These are phyloP conservation scores for Villa cingulata DNA, from an alignment of 2,888 invertebrate genomes.

Conservation along the genomic window DNA sequence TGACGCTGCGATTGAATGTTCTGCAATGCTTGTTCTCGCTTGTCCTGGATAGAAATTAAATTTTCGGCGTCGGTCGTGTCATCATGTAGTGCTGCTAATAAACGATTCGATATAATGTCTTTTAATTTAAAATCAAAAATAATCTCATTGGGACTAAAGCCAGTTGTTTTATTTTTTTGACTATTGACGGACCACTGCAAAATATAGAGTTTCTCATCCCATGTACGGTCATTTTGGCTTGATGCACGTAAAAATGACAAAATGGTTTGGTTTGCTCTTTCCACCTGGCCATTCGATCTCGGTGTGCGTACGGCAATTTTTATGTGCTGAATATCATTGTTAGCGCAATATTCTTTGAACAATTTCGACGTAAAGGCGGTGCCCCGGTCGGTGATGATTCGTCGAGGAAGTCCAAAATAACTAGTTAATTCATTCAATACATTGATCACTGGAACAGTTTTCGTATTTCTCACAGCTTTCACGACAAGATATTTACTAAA, in stretches of 20 bases:
- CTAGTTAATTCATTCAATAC: neutral
- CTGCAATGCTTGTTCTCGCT: neutral
- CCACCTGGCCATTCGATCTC: constrained; percentile 16
- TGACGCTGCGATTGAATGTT: constrained; percentile 11
- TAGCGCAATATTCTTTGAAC: constrained; percentile 7
- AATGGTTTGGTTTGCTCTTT: constrained; percentile 14
- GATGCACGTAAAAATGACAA: constrained; percentile 15
- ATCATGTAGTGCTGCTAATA: constrained; percentile 5
- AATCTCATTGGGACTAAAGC: constrained; percentile 14
- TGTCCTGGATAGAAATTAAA: neutral
- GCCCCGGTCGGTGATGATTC: constrained; percentile 2
- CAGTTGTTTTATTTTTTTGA: constrained; percentile 9
- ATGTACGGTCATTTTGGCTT: constrained; percentile 9
- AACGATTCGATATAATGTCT: constrained; percentile 9
- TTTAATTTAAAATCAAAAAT: constrained; percentile 12
- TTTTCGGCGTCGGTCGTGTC: neutral
- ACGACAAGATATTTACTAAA: constrained; percentile 4
- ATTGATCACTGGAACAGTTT: neutral
- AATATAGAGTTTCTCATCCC: constrained; percentile 9
- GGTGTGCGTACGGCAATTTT: constrained; percentile 17
- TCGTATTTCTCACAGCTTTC: constrained; percentile 6
- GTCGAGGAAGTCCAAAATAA: constrained; percentile 1
- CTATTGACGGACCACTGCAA: constrained; percentile 15
- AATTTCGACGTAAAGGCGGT: neutral
- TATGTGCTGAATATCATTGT: constrained; percentile 16